Conservation (phyloP, 2,888 invertebrate genomes). For the Plagodis pulveraria region DNA sequence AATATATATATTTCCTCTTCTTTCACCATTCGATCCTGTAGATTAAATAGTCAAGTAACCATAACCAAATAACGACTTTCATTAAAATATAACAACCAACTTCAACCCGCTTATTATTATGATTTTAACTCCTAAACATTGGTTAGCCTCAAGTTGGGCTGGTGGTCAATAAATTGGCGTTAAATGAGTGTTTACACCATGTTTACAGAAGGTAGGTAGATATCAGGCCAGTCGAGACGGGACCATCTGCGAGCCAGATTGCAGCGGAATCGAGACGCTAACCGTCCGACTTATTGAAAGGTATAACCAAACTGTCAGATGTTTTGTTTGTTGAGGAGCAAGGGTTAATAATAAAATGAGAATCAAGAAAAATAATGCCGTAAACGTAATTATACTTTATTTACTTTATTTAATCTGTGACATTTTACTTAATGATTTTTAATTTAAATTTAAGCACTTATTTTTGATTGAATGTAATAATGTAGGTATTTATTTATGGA, state of each 20-base stretch:
- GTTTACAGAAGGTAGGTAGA: slow-evolving; percentile 15
- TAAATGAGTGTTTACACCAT: slow-evolving; percentile 28
- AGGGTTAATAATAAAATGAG: slow-evolving; percentile 29
- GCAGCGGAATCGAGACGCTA: slow-evolving; percentile 38
- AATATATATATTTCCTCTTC: too few relatives aligned
- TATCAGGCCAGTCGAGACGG: background rate
- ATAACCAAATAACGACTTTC: background rate
- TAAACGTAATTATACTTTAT: too few relatives aligned
- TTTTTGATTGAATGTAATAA: too few relatives aligned
- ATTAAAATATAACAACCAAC: background rate
- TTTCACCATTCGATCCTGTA: too few relatives aligned
- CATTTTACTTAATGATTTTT: too few relatives aligned
- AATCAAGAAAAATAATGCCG: slow-evolving; percentile 6
- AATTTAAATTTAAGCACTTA: too few relatives aligned
- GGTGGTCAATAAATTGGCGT: slow-evolving; percentile 31
- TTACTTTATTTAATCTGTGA: too few relatives aligned
- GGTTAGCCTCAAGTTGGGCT: slow-evolving; percentile 7
- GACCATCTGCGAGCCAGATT: slow-evolving; percentile 74
- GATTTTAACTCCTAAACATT: slow-evolving; percentile 1
- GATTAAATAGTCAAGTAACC: too few relatives aligned
- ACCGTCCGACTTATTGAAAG: slow-evolving; percentile 54
- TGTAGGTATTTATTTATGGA: too few relatives aligned
- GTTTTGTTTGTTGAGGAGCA: slow-evolving; percentile 40
- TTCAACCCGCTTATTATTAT: background rate
- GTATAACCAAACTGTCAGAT: slow-evolving; percentile 52